phyloP scores from a whole-genome alignment of 2,113 vertebrate species.

The Bufo gargarizans region DNA sequence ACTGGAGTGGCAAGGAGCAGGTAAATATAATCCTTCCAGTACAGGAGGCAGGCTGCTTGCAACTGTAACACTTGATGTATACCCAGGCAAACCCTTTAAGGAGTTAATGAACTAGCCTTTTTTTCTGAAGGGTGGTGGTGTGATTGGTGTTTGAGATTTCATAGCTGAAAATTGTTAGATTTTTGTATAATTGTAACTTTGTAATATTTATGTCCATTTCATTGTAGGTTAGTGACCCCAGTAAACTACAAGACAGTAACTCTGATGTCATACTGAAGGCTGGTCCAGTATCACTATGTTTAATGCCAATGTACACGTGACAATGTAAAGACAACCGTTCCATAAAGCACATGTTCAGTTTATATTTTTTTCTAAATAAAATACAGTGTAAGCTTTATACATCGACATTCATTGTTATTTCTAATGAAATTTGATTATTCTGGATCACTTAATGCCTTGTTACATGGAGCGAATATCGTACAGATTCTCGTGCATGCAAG shows the following conservation, averaged over 20 bases:
- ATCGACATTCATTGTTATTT: not conserved
- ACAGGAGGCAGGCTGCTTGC: too few relatives aligned
- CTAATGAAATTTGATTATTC: not conserved
- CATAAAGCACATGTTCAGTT: slow-evolving; percentile 41
- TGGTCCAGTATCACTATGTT: slow-evolving; percentile 41
- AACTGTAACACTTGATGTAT: too few relatives aligned
- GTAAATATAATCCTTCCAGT: too few relatives aligned
- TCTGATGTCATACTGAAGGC: slow-evolving; percentile 60
- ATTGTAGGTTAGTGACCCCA: slow-evolving; percentile 70
- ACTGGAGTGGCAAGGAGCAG: too few relatives aligned
- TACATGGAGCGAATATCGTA: too few relatives aligned
- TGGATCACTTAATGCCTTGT: too few relatives aligned
- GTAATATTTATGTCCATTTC: not conserved
- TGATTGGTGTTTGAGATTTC: not conserved
- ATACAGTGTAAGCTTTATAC: not conserved
- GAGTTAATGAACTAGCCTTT: not conserved
- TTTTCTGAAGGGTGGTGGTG: not conserved
- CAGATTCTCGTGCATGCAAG: too few relatives aligned
- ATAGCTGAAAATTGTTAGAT: not conserved
- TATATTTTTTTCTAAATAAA: slow-evolving; percentile 28
- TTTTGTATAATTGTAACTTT: not conserved
- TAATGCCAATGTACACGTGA: slow-evolving; percentile 35
- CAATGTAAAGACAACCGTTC: slow-evolving; percentile 38
- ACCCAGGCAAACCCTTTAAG: too few relatives aligned
- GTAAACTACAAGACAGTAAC: slow-evolving; percentile 70